Evolutionary conservation across 1,140 invertebrate genomes (phyloP).

Genomic region (Eumeta japonica): DNA sequence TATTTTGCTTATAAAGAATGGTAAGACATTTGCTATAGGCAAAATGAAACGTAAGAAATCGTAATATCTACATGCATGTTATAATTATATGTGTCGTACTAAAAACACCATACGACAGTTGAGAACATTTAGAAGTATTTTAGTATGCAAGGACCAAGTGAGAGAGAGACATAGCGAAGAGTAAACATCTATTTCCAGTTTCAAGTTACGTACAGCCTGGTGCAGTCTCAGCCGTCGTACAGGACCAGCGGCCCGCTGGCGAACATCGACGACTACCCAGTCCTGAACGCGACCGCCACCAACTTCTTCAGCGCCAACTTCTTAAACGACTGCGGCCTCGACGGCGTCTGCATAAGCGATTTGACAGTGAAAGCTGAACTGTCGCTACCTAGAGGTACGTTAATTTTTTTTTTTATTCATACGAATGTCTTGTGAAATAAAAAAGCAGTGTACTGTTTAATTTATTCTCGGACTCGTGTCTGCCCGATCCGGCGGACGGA

Average conservation of each 20-base stretch:
- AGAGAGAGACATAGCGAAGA: neutral
- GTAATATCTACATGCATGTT: no score
- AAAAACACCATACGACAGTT: no score
- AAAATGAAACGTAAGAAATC: no score
- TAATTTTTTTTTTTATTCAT: conserved; percentile 6
- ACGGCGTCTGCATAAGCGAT: conserved; percentile 87
- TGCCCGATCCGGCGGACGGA: no score
- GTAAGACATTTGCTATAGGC: no score
- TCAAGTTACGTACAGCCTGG: conserved; percentile 78
- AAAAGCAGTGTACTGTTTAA: no score
- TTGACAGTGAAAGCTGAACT: conserved; percentile 69
- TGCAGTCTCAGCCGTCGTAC: conserved; percentile 66
- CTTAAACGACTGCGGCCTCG: conserved; percentile 88
- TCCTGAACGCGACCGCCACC: conserved; percentile 83
- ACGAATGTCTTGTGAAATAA: no score
- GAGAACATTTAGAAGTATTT: no score
- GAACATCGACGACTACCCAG: conserved; percentile 78
- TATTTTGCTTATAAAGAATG: no score
- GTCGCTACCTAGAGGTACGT: conserved; percentile 57
- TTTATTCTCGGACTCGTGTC: no score
- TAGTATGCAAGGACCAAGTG: neutral
- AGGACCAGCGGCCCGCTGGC: conserved; percentile 61
- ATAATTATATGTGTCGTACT: no score
- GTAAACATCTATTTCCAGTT: conserved; percentile 66
- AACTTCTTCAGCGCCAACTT: conserved; percentile 83